phyloP scores from a whole-genome alignment of 2,888 invertebrate genomes.

The Seladonia tumulorum region DNA sequence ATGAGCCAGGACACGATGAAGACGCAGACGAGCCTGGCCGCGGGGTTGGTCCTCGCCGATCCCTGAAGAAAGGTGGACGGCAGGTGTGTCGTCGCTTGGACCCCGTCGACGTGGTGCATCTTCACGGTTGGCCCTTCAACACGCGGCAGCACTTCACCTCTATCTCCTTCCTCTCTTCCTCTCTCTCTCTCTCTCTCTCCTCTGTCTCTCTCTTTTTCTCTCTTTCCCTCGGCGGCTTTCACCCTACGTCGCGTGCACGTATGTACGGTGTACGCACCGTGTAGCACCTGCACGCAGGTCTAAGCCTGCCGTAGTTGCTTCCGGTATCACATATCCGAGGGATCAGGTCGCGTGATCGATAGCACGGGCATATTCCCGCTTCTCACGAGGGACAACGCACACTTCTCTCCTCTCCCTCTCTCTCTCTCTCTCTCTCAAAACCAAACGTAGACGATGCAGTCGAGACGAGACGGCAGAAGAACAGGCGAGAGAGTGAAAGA shows the following conservation, averaged over 20 bases:
- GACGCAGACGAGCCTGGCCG: slow-evolving; percentile 71
- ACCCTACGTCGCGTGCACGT: slow-evolving; percentile 54
- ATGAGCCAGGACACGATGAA: slow-evolving; percentile 74
- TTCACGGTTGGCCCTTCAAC: slow-evolving; percentile 71
- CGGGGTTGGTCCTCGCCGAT: slow-evolving; percentile 59
- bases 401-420: slow-evolving; percentile 22
- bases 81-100: slow-evolving; percentile 71
- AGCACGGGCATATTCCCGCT: slow-evolving; percentile 67
- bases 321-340: slow-evolving; percentile 73
- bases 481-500: not conserved
- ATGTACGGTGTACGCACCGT: slow-evolving; percentile 47
- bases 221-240: slow-evolving; percentile 6
- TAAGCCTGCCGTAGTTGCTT: slow-evolving; percentile 71
- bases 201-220: not conserved
- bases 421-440: slow-evolving; percentile 10
- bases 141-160: slow-evolving; percentile 57
- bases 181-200: slow-evolving; percentile 53
- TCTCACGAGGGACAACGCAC: slow-evolving; percentile 28
- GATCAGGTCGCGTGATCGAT: slow-evolving; percentile 69
- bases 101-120: slow-evolving; percentile 60
- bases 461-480: not conserved
- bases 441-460: not conserved
- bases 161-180: slow-evolving; percentile 27
- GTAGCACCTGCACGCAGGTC: slow-evolving; percentile 69
- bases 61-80: slow-evolving; percentile 73